phyloP scores from a whole-genome alignment of 1,140 invertebrate species.

The Drosophila truncata region DNA sequence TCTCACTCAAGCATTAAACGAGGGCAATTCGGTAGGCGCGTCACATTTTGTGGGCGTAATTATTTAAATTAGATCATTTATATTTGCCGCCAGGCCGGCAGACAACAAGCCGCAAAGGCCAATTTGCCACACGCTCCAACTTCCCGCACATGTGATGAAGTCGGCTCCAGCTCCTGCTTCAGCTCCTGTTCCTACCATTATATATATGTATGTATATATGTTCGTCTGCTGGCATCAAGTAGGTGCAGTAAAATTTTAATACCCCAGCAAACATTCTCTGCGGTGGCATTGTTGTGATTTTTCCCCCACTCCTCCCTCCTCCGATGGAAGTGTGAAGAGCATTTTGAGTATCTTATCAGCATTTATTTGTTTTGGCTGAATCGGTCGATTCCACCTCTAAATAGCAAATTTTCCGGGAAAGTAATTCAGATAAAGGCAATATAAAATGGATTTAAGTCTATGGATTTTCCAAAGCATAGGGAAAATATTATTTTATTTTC shows the following conservation, averaged over 20 bases:
- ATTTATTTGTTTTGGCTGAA: conserved; percentile 30
- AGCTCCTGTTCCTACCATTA: conserved; percentile 1
- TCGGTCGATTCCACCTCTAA: conserved; percentile 1
- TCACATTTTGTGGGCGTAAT: conserved; percentile 72
- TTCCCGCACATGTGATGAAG: conserved; percentile 66
- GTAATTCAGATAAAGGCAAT: neutral
- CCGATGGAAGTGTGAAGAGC: conserved; percentile 56
- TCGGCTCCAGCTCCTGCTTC: conserved; percentile 18
- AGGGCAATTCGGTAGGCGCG: conserved; percentile 60
- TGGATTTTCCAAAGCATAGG: neutral
- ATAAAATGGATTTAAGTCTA: neutral
- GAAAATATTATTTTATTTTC: neutral
- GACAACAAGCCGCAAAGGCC: conserved; percentile 57
- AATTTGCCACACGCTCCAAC: conserved; percentile 60
- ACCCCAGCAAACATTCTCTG: conserved; percentile 46
- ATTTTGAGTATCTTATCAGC: conserved; percentile 73
- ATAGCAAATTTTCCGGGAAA: conserved; percentile 6
- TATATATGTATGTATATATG: conserved; percentile 6
- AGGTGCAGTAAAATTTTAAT: conserved; percentile 77
- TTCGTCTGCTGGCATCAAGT: conserved; percentile 38
- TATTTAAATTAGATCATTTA: conserved; percentile 81
- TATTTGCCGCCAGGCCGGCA: conserved; percentile 67
- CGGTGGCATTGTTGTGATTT: conserved; percentile 55
- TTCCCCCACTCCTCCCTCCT: conserved; percentile 2
- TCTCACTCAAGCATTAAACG: conserved; percentile 66